A percentile compares a stretch with the other conserved stretches of the same genome.
phyloP scores from a whole-genome alignment of 2,797 vertebrate genomes.

The Geotrypetes seraphini region DNA sequence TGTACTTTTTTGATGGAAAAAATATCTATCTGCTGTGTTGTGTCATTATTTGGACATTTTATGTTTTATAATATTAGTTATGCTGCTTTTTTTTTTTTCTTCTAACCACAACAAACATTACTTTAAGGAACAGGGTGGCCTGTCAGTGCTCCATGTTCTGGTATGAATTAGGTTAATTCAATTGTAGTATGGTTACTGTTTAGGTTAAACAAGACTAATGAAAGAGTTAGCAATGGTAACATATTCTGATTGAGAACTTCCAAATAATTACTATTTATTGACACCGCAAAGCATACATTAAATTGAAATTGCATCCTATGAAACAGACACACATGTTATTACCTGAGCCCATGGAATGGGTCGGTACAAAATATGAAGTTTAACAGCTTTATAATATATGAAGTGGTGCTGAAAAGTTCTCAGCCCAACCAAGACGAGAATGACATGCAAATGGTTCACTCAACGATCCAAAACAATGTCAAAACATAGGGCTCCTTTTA shows the following conservation, averaged over 20 bases:
- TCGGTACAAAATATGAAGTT: too few relatives aligned
- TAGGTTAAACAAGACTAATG: constrained; percentile 5
- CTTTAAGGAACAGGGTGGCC: not conserved
- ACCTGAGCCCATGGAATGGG: constrained; percentile 1
- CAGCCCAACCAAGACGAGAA: too few relatives aligned
- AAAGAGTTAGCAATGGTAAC: constrained; percentile 1
- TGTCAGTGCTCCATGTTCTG: constrained; percentile 11
- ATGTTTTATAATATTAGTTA: too few relatives aligned
- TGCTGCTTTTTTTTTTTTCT: too few relatives aligned
- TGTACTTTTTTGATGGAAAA: too few relatives aligned
- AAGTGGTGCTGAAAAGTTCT: too few relatives aligned
- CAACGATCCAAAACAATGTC: too few relatives aligned
- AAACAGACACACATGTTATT: constrained; percentile 1
- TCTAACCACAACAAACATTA: too few relatives aligned
- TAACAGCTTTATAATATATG: not conserved
- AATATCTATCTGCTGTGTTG: too few relatives aligned
- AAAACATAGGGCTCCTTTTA: too few relatives aligned
- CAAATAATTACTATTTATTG: not conserved
- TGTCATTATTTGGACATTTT: too few relatives aligned
- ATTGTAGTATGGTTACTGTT: constrained; percentile 2
- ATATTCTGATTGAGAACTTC: constrained; percentile 10
- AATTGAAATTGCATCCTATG: not conserved
- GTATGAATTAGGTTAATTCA: constrained; percentile 1
- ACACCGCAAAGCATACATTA: constrained; percentile 4
- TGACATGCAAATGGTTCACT: too few relatives aligned